Base-by-base conservation (phyloP, 2,888 invertebrate species). In the Siphlonurus alternatus region DNA sequence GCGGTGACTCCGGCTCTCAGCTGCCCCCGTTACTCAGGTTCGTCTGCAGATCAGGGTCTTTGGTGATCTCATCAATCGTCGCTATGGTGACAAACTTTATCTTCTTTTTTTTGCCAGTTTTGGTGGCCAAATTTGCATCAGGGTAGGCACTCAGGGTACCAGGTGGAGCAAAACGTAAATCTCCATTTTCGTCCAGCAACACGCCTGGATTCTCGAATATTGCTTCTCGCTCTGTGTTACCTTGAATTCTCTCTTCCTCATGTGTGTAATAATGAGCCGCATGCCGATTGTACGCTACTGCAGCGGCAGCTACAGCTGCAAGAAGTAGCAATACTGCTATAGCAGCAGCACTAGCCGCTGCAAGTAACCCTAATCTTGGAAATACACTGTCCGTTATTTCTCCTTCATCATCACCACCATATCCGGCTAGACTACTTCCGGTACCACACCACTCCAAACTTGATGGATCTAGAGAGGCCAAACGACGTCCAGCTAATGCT, bases 221-320 rank as follows among this genome's bases (percentile, higher is more conserved):
- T n/a, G 56, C 56, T 20, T 56, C 56, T n/a, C 22, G 7, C 23
- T 63, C 61, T 22, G 59, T 38, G 25, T 38, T 60, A 2, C 59
- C 53, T 18, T 56, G 62, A 61, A 54, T 66, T 66, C 78, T 76
- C 67, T 85, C 84, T 72, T 87, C 88, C 74, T 89, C 89, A 72
- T 88, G 83, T 10, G 89, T 90, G 73, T 89, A 89, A 75, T 90
- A 90, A 61, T 83, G 82, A 2, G 86, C 85, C 2, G 86, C 84
- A 65, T 84, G 83, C 59, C 85, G 80, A 69, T 86, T 84, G 70
- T 86, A 87, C 70, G 83, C 81, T 63, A 87, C 76, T 1, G 82
- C 82, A 22, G 70, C 69, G 0, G 79, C 75, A 19, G 79, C 71
- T 10, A 80, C 76, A 63, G 78, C 73, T 25, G 78, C 76, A 59